Evolutionary conservation across 35 echinoderm and acorn worm genomes (phyloP), one percentile per base, ranked within the genome.

Genomic region (Amphiura filiformis): DNA sequence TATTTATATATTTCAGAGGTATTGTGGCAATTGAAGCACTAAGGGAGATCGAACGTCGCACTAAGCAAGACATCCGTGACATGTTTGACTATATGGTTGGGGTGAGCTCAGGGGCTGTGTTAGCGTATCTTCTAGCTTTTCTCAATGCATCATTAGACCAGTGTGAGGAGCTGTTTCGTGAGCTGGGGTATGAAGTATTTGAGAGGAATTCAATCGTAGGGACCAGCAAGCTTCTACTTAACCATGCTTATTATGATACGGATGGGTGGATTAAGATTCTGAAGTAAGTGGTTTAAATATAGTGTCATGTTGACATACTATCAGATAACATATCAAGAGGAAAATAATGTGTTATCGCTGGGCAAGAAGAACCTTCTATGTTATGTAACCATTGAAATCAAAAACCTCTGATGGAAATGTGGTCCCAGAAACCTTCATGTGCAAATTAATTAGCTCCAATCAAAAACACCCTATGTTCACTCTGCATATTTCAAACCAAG

Each of bases 81-180:
- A 86, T 99, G 89, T 99, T 99, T 90, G 96, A 99, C 88, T 99
- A 89, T 65, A 39, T 94, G 56, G 92, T 94, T 15, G 96, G 92
- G 17, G 96, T 99, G 36, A 99, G 96, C 49, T 99, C 96, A 40
- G 96, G 96, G 33, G 93, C 93, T 22, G 96, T 99, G n/a, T 39
- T 94, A 41, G 93, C 56, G 1, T 99, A 91, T 79, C 85, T 99
- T 13, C 76, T 99, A 35, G 31, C 96, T 35, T 89, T 92, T 64
- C 86, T 79, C 7, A 91, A 88, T 15, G 83, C 88, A 7, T 76
- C 92, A 7, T 42, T 94, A 42, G 93, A 92, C 56, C 80, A 91
- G 64, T 99, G 96, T 79, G 90, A 92, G 78, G 77, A 89, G 42
- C 76, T 99, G 39, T 99, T 89, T 40, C 86, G 78, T 39, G 78